A percentile compares a stretch with the other conserved stretches of the same genome.
Conservation (phyloP, 2,113 vertebrate species). For the Ophiodon elongatus region DNA sequence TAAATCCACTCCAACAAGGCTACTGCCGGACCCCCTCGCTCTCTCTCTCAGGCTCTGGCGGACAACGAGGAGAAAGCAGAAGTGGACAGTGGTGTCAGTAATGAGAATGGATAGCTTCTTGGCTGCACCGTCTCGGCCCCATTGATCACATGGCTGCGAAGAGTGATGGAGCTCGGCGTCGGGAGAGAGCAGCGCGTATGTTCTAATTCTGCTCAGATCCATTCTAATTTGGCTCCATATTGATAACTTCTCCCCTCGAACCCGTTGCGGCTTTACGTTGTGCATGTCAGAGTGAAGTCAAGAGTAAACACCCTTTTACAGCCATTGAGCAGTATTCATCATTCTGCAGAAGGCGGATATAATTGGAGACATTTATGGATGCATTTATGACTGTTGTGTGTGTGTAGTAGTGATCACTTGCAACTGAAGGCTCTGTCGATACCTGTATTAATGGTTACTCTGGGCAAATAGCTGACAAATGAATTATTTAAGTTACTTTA, state of each 20-base stretch:
- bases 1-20: constrained; percentile 42
- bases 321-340: constrained; percentile 57
- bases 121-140: constrained; percentile 44
- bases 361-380: constrained; percentile 66
- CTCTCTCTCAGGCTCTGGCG: constrained; percentile 44
- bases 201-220: constrained; percentile 75
- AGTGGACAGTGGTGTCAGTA: constrained; percentile 62
- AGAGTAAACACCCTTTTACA: constrained; percentile 49
- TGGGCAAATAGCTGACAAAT: constrained; percentile 50
- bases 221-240: constrained; percentile 79
- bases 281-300: constrained; percentile 27
- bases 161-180: constrained; percentile 53
- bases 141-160: constrained; percentile 70
- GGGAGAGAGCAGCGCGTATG: constrained; percentile 57
- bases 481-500: constrained; percentile 65
- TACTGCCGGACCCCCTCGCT: constrained; percentile 22
- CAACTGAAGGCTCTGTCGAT: constrained; percentile 59
- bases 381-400: constrained; percentile 15
- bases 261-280: neutral
- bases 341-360: constrained; percentile 49
- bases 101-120: constrained; percentile 77
- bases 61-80: constrained; percentile 40
- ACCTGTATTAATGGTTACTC: constrained; percentile 57
- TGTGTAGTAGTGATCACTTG: constrained; percentile 39
- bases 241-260: constrained; percentile 73